phyloP scores from a whole-genome alignment of 1,140 invertebrate species.

The Drosophila tropicalis region DNA sequence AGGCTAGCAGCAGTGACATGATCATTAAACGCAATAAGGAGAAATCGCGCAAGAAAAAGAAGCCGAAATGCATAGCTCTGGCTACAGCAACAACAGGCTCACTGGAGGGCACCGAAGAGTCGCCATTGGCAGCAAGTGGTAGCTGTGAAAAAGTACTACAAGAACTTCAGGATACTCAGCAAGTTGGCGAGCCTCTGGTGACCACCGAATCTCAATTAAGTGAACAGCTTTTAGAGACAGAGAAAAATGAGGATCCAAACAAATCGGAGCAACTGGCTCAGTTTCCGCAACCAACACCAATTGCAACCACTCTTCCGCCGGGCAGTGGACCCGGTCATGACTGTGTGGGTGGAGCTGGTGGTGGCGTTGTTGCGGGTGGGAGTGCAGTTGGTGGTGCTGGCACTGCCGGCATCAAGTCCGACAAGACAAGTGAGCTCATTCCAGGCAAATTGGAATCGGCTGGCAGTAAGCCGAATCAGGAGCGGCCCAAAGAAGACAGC shows the following conservation, averaged over 20 bases:
- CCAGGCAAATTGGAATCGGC: slow-evolving; percentile 61
- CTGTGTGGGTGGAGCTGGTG: slow-evolving; percentile 14
- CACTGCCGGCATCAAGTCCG: slow-evolving; percentile 36
- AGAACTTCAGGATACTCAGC: slow-evolving; percentile 27
- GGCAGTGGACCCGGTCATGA: neutral
- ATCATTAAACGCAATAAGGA: slow-evolving; percentile 84
- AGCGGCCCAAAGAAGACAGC: slow-evolving; percentile 85
- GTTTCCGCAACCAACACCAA: slow-evolving; percentile 39
- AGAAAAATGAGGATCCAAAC: slow-evolving; percentile 33
- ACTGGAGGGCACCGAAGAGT: slow-evolving; percentile 44
- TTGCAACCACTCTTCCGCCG: slow-evolving; percentile 21
- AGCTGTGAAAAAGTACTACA: slow-evolving; percentile 21
- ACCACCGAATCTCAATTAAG: slow-evolving; percentile 22
- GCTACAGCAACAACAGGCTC: slow-evolving; percentile 14
- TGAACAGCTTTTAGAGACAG: slow-evolving; percentile 40
- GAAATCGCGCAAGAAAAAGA: slow-evolving; percentile 84
- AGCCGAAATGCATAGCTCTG: slow-evolving; percentile 61
- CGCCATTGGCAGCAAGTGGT: slow-evolving; percentile 1
- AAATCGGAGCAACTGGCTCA: slow-evolving; percentile 43
- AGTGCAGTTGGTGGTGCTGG: neutral
- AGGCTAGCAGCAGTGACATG: slow-evolving; percentile 84
- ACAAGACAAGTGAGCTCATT: slow-evolving; percentile 58
- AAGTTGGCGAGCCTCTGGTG: slow-evolving; percentile 3
- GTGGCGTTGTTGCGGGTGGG: slow-evolving; percentile 1
- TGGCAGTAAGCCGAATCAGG: slow-evolving; percentile 18